Base-by-base conservation (phyloP, 2,113 vertebrate genomes). In the Microtus oregoni region DNA sequence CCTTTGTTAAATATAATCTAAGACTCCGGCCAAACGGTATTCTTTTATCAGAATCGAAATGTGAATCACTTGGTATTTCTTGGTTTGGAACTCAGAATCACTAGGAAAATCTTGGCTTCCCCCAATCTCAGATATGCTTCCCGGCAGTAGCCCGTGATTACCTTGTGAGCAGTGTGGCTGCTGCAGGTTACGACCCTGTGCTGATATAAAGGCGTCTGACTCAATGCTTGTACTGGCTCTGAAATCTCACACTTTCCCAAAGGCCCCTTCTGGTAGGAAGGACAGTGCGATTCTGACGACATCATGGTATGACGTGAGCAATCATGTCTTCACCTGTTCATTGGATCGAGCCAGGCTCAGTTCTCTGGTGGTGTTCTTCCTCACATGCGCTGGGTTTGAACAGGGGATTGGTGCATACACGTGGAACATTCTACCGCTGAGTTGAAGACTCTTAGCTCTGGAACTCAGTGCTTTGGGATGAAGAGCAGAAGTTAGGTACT, bases 71-170 rank as follows among this genome's bases (percentile, higher is more conserved):
- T 90, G 76, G 22, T 78, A 52, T 73, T 86, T 92, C 50, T 97
- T 92, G n/a, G 89, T 90, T 83, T n/a, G 41, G 41, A 91, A 72
- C 35, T 92, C 32, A 81, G 79, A 94, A 76, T 85, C 92, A 94
- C 55, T 44, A 77, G 86, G 81, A 73, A 91, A 87, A 86, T 75
- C 32, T 95, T 90, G 73, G 38, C 19, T 79, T 96, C 95, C 20
- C 35, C 22, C 30, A 85, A 92, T 81, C 30, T 94, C 9, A 89
- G 26, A 65, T 58, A 55, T 92, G 30, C 94, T 91, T 93, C 70
- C 55, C 86, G 32, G 19, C 38, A 50, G 17, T 2, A 86, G 77
- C 6, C 38, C 75, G 28, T 14, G 79, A 47, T 72, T 20, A 95
- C 86, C 32, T 44, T 11, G 47, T 55, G 55, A 95, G 90, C 52